A percentile compares a stretch with the other conserved stretches of the same genome.
Evolutionary conservation across 2,797 vertebrate species (phyloP).

Genomic region (Ciconia nigra): DNA sequence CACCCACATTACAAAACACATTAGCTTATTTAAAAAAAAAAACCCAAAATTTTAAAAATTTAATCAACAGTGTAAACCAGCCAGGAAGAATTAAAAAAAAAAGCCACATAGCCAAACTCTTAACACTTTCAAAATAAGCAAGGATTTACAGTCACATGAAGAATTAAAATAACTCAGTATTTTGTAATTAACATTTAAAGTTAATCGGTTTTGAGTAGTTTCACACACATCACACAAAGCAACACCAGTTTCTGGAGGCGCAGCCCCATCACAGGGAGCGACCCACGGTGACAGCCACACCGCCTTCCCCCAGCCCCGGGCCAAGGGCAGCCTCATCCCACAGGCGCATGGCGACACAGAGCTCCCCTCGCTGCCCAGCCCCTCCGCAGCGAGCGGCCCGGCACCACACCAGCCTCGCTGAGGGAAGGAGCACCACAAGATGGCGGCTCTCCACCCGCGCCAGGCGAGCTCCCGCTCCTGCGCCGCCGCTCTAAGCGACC

Average conservation of each 20-base stretch:
- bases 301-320: too few species aligned
- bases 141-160: rapidly evolving
- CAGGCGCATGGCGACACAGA: rapidly evolving
- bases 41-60: too few species aligned
- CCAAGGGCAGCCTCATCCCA: rapidly evolving
- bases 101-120: too few species aligned
- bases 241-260: rapidly evolving
- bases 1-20: rapidly evolving
- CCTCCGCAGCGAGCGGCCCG: rapidly evolving
- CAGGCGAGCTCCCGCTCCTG: too few species aligned
- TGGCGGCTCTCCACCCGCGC: rapidly evolving
- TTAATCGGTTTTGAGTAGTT: rapidly evolving
- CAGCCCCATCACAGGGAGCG: rapidly evolving
- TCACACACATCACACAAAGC: too few species aligned
- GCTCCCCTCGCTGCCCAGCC: too few species aligned
- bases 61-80: not conserved
- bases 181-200: rapidly evolving
- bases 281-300: rapidly evolving
- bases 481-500: rapidly evolving
- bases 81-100: not conserved
- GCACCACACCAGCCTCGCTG: rapidly evolving
- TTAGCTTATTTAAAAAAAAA: too few species aligned
- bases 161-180: too few species aligned
- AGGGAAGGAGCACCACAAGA: rapidly evolving
- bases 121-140: not conserved